Conservation (phyloP, 1,140 invertebrate genomes). For the Achroia grisella region DNA sequence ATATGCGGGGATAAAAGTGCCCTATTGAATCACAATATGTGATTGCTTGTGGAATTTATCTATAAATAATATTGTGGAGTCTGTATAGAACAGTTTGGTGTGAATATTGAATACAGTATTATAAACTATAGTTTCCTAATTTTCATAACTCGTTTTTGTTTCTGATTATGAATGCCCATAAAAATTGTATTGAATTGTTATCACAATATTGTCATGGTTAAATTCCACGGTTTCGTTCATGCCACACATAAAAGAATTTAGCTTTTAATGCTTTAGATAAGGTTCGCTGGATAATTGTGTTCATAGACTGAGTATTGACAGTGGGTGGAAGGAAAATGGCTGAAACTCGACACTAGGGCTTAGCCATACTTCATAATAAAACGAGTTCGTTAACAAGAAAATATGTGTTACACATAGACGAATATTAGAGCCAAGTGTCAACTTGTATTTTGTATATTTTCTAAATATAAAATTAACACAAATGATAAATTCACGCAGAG, state of each 20-base stretch:
- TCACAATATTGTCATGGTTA: conserved; percentile 27
- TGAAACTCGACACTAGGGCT: conserved; percentile 6
- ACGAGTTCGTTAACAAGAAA: conserved; percentile 12
- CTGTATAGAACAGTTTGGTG: too few species aligned
- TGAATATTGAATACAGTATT: conserved; percentile 31
- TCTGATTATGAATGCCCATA: background rate
- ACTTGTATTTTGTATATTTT: conserved; percentile 45
- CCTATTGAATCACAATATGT: conserved; percentile 56
- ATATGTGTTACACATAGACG: conserved; percentile 2
- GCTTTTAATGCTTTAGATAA: conserved; percentile 72
- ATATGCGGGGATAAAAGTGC: conserved; percentile 53
- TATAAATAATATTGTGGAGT: conserved; percentile 27
- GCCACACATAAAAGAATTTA: conserved; percentile 67
- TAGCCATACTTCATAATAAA: conserved; percentile 7
- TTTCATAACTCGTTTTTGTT: background rate
- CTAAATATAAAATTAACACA: conserved; percentile 49
- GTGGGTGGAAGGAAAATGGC: conserved; percentile 5
- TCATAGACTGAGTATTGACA: conserved; percentile 60
- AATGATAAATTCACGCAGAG: conserved; percentile 67
- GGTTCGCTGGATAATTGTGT: conserved; percentile 71
- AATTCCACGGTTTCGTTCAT: conserved; percentile 56
- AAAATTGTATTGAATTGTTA: background rate
- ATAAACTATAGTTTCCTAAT: conserved; percentile 5
- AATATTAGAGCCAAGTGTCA: conserved; percentile 18
- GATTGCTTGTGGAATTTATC: conserved; percentile 53